phyloP scores from a whole-genome alignment of 2,888 invertebrate species.

The Schrankia costaestrigalis region DNA sequence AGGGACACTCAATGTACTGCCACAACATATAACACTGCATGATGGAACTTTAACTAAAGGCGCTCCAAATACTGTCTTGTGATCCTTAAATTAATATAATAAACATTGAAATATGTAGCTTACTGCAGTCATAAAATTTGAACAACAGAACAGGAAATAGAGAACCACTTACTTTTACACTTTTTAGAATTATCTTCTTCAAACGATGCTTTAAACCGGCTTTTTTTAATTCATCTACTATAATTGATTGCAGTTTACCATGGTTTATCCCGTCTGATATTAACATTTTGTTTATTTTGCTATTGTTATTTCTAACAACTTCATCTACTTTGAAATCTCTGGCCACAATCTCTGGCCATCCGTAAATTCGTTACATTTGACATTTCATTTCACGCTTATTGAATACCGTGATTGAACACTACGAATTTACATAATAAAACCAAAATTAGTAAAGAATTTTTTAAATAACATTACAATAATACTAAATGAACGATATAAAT shows the following conservation, averaged over 20 bases:
- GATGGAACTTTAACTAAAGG: conserved; percentile 71
- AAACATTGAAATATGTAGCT: neutral
- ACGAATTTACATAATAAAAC: too few species aligned
- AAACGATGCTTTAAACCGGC: conserved; percentile 86
- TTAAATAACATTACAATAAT: too few species aligned
- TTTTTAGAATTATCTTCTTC: conserved; percentile 83
- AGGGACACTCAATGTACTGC: conserved; percentile 86
- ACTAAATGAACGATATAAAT: too few species aligned
- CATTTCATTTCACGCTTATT: conserved; percentile 20
- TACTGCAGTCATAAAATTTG: neutral
- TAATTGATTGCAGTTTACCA: conserved; percentile 74
- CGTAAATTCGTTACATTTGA: conserved; percentile 42
- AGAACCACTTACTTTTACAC: conserved; percentile 65
- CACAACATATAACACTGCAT: conserved; percentile 82
- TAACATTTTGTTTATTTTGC: conserved; percentile 61
- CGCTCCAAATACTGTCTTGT: conserved; percentile 73
- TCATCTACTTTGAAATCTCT: conserved; percentile 41
- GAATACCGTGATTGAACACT: too few species aligned
- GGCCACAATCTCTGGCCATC: conserved; percentile 22
- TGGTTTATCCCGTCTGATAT: conserved; percentile 76
- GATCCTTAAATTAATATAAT: conserved; percentile 50
- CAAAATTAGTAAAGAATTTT: too few species aligned
- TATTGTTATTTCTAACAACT: conserved; percentile 17
- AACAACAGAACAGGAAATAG: conserved; percentile 11
- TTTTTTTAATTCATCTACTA: conserved; percentile 84